Evolutionary conservation across 2,113 vertebrate species (phyloP).

Genomic region (Myrmophylax atrothorax): DNA sequence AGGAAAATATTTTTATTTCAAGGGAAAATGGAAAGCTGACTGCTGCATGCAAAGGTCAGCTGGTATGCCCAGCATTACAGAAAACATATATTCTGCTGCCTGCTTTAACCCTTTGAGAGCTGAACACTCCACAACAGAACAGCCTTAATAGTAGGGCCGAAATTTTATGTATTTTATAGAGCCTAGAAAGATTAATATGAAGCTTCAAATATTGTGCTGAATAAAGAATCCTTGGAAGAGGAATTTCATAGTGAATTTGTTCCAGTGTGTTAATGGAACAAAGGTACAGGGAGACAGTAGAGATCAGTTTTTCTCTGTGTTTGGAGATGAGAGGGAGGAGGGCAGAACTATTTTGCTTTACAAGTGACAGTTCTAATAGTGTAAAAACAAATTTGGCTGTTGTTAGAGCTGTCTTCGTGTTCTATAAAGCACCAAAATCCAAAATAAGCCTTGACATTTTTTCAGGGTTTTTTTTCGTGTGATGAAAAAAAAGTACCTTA

Average conservation of each 20-base stretch:
- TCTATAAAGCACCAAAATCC: neutral
- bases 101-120: neutral
- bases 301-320: neutral
- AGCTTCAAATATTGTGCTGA: neutral
- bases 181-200: neutral
- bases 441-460: neutral
- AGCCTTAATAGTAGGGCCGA: neutral
- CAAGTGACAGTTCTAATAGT: neutral
- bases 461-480: neutral
- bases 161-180: neutral
- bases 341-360: neutral
- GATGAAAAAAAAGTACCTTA: neutral
- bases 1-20: slow-evolving; percentile 14
- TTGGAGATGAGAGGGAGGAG: neutral
- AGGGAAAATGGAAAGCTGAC: neutral
- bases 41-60: neutral
- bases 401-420: neutral
- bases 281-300: neutral
- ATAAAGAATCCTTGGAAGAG: neutral
- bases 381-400: neutral
- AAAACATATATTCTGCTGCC: neutral
- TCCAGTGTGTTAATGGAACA: neutral
- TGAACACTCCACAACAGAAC: neutral
- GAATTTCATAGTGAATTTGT: neutral
- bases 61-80: neutral